Base-by-base conservation (phyloP, 2,888 invertebrate species). In the Drosophila merina region DNA sequence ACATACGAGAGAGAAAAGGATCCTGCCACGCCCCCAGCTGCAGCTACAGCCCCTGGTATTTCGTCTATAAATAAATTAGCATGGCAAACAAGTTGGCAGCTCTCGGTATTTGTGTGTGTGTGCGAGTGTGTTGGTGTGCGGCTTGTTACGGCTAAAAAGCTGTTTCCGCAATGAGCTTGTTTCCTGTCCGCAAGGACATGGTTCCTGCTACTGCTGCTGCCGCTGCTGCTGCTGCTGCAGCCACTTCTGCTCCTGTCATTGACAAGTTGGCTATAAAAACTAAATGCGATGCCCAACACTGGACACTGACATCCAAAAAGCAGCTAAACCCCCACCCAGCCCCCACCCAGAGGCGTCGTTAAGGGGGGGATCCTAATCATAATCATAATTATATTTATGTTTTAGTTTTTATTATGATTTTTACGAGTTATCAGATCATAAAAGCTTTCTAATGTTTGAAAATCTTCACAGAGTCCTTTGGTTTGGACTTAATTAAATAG, bases 21-120 rank as follows among this genome's bases (percentile, higher is more conserved):
- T 2, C 1, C 20, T 20, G 20, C 20, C 20, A 20, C 20, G 20
- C 20, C 20, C 20, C 20, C 20, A 20, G 20, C 2, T 2, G 2
- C 20, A 28, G 20, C 2, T 2, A 2, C 20, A 28, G 28, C 28
- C 28, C 28, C 54, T 31, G 10, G 5, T n/a, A 54, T 51, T 79
- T 66, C 76, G 77, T 86, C 88, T 75, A 87, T 89, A 88, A 88
- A 89, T 88, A 88, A 88, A 89, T 89, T 88, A 88, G 85, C 77
- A 85, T 83, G 71, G 86, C 77, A 84, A 88, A 87, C 80, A 89
- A 81, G 76, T 73, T 77, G 75, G 45, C 72, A 63, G 71, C 70
- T 58, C 60, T 51, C 26, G 44, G 45, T 38, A 7, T 55, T 12
- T 60, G 45, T 58, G 50, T n/a, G 25, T 38, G 54, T 51, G 50